Evolutionary conservation across 2,113 vertebrate genomes (phyloP).

Genomic region (Apteryx mantelli): DNA sequence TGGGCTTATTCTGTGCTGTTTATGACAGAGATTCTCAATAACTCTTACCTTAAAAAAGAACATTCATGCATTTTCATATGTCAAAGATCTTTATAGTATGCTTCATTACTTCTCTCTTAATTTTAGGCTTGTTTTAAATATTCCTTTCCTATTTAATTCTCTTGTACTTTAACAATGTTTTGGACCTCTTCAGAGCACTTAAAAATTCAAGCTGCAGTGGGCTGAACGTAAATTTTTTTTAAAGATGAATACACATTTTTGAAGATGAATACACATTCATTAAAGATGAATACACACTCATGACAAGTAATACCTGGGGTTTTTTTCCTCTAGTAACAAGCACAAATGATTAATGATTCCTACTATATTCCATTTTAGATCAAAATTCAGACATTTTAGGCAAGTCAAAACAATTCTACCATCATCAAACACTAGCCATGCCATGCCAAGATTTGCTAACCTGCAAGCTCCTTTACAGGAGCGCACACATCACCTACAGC

Average conservation of each 20-base stretch:
- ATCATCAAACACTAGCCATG: background rate
- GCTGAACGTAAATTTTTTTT: background rate
- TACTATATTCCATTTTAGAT: background rate
- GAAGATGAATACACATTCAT: background rate
- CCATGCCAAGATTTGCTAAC: background rate
- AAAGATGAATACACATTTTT: background rate
- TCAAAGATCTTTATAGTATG: constrained; percentile 22
- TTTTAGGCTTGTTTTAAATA: background rate
- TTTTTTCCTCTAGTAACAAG: rapidly evolving
- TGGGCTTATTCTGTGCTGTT: constrained; percentile 8
- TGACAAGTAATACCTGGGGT: background rate
- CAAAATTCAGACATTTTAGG: background rate
- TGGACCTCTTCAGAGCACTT: background rate
- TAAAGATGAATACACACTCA: background rate
- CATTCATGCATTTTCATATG: constrained; percentile 39
- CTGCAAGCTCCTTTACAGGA: background rate
- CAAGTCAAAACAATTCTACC: background rate
- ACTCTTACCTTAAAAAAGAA: constrained; percentile 64
- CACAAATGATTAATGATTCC: background rate
- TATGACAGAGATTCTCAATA: constrained; percentile 33
- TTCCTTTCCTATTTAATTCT: background rate
- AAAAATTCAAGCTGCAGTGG: background rate
- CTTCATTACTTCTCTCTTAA: background rate
- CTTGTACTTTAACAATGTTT: background rate
- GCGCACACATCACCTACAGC: background rate